Percentiles rank a stretch among this genome's conserved stretches.
Evolutionary conservation across 2,113 vertebrate species (phyloP).

Genomic region (Dipodomys merriami): DNA sequence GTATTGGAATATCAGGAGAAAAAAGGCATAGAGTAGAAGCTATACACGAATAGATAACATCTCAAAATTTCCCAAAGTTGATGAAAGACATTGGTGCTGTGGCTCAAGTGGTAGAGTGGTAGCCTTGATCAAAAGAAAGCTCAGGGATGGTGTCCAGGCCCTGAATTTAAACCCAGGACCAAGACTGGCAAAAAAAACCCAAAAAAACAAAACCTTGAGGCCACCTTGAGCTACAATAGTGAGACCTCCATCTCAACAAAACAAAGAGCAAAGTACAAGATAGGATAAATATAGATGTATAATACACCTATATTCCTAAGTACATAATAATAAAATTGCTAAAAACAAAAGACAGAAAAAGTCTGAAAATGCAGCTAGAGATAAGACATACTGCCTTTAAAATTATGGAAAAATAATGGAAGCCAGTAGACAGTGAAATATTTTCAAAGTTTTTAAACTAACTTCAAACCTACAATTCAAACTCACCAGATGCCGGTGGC

Average conservation of each 20-base stretch:
- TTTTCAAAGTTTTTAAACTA: constrained; percentile 38
- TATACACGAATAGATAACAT: neutral
- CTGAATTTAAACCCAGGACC: too few relatives aligned
- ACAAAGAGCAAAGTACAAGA: neutral
- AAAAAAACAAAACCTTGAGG: neutral
- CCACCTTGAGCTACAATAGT: too few relatives aligned
- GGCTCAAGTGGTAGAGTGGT: too few relatives aligned
- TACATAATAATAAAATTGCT: neutral
- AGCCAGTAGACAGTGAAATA: neutral
- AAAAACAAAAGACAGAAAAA: neutral
- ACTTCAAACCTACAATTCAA: neutral
- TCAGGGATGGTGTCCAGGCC: too few relatives aligned
- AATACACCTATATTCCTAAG: neutral
- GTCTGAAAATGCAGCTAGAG: neutral
- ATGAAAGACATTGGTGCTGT: neutral
- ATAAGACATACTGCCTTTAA: neutral
- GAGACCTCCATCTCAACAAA: too few relatives aligned
- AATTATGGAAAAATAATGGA: constrained; percentile 24
- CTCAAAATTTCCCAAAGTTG: neutral
- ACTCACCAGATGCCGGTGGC: neutral
- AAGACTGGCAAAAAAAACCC: too few relatives aligned
- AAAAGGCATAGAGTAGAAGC: neutral
- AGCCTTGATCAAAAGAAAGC: too few relatives aligned
- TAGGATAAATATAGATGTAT: neutral
- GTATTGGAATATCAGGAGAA: neutral